A percentile compares a stretch with the other conserved stretches of the same genome.
Conservation (phyloP, 2,888 invertebrate genomes). For the Drosophila barbarae region DNA sequence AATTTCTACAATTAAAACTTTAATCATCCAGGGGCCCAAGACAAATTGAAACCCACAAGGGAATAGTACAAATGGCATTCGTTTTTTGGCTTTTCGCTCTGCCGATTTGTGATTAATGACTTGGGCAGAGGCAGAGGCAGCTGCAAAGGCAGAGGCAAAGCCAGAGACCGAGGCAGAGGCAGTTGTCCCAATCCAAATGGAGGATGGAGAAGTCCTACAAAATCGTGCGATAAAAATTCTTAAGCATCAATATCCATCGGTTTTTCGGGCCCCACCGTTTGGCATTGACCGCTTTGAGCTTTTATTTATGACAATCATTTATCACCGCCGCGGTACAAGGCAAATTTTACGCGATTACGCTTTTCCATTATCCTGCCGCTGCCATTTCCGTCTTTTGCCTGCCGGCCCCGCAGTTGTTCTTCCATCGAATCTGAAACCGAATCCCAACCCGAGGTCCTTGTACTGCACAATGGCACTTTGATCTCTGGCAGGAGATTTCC, state of each 20-base stretch:
- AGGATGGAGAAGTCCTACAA: slow-evolving; percentile 52
- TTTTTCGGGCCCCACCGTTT: slow-evolving; percentile 43
- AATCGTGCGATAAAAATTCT: slow-evolving; percentile 74
- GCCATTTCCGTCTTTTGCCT: slow-evolving; percentile 21
- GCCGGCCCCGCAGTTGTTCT: slow-evolving; percentile 9
- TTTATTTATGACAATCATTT: slow-evolving; percentile 79
- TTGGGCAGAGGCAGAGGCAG: slow-evolving; percentile 31
- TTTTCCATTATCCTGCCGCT: slow-evolving; percentile 66
- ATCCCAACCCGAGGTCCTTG: slow-evolving; percentile 16
- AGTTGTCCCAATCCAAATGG: slow-evolving; percentile 37
- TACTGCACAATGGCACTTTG: slow-evolving; percentile 53
- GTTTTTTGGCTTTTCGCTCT: slow-evolving; percentile 56
- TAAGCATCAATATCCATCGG: slow-evolving; percentile 74
- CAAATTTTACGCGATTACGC: slow-evolving; percentile 72
- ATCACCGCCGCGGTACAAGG: slow-evolving; percentile 69
- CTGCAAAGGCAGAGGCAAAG: neutral
- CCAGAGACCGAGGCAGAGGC: slow-evolving; percentile 4
- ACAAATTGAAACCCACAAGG: slow-evolving; percentile 40
- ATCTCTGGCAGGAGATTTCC: slow-evolving; percentile 40
- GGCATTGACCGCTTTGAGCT: slow-evolving; percentile 46
- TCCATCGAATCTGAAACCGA: slow-evolving; percentile 3
- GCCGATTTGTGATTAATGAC: slow-evolving; percentile 72
- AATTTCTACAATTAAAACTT: slow-evolving; percentile 56
- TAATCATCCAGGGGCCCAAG: slow-evolving; percentile 42
- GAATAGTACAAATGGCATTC: slow-evolving; percentile 59